Evolutionary conservation across 2,888 invertebrate species (phyloP).

Genomic region (Folsomia candida): DNA sequence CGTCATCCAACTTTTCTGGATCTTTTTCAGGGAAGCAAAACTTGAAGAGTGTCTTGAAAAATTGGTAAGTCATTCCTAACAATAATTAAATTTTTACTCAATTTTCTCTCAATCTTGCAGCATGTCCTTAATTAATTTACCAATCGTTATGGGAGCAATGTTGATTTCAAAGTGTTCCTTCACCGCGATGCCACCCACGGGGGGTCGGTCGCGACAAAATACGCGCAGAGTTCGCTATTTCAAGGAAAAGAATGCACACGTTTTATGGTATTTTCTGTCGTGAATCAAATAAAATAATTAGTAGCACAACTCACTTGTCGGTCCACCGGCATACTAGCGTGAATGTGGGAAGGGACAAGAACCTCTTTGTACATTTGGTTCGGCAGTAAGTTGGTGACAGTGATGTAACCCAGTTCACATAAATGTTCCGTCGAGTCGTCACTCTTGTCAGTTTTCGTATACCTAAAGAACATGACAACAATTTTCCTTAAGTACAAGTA

Average conservation of each 20-base stretch:
- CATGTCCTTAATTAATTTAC: constrained; percentile 58
- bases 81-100: constrained; percentile 5
- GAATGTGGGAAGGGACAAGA: constrained; percentile 72
- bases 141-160: constrained; percentile 87
- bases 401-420: constrained; percentile 90
- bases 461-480: constrained; percentile 58
- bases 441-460: constrained; percentile 92
- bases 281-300: background rate
- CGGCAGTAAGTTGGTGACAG: constrained; percentile 90
- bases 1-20: constrained; percentile 75
- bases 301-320: constrained; percentile 65
- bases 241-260: background rate
- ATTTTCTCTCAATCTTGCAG: background rate
- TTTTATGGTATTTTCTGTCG: background rate
- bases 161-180: constrained; percentile 99
- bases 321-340: constrained; percentile 85
- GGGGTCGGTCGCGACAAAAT: constrained; percentile 92
- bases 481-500: background rate
- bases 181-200: constrained; percentile 97
- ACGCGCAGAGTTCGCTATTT: constrained; percentile 77
- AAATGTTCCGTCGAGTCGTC: constrained; percentile 97
- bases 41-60: constrained; percentile 94
- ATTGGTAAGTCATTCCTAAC: constrained; percentile 80
- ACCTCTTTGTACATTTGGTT: constrained; percentile 92
- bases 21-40: constrained; percentile 96